Evolutionary conservation across 1,140 invertebrate species (phyloP), one percentile per base, ranked within the genome.

Genomic region (Drusus annulatus): DNA sequence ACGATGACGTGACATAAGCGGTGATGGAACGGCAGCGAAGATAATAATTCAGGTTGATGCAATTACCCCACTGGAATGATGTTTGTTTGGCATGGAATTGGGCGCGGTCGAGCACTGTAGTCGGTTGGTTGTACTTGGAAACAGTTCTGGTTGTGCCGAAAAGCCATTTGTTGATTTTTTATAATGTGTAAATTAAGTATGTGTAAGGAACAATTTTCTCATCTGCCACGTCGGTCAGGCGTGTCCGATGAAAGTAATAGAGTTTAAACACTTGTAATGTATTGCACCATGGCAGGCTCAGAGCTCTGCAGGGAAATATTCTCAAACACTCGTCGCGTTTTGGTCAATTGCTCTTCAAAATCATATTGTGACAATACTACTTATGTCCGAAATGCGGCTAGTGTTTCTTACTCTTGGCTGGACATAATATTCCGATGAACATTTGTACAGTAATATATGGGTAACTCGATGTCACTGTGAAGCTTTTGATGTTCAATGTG

Each of bases 401-500:
- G 36, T 45, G 36, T 45, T 45, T 45, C 36, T 45, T 45, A 45
- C 5, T 45, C 8, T 13, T 13, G 10, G 36, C 10, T 45, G 36
- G 23, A 60, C 56, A 60, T 60, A 60, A 60, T n/a, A n/a, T 60
- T 17, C 56, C 7, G 19, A 60, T 45, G 36, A 45, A 45, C 36
- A 45, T 45, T 19, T 65, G 68, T 75, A 60, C 52, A 75, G 52
- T 75, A 74, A 51, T 58, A 52, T 71, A 50, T 74, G 78, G 21
- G 60, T 80, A 79, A 76, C 36, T 81, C 56, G 73, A 76, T 83
- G 82, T 79, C 71, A 81, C 71, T 80, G 60, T 65, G 73, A 80
- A 77, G 82, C 82, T 83, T 83, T 83, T 52, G 73, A 81, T 83
- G 82, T 83, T 83, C 76, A 81, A 80, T 81, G 77, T 81, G 52